These are phyloP conservation scores for Bathynomus jamesi DNA, from an alignment of 1,140 invertebrate genomes.

Conservation along the genomic window DNA sequence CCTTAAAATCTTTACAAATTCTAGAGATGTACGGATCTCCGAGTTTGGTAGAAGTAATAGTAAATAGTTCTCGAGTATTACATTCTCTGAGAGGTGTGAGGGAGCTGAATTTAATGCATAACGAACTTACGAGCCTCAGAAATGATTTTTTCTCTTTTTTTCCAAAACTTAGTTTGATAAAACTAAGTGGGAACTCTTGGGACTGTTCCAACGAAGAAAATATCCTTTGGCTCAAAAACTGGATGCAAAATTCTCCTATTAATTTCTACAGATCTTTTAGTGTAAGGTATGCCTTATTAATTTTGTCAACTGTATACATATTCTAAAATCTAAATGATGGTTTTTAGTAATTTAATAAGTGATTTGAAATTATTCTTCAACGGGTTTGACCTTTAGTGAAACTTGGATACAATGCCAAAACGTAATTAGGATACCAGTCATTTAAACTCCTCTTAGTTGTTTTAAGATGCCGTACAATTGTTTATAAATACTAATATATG, in stretches of 20 bases:
- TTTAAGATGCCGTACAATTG: too few relatives aligned
- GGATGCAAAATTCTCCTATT: conserved; percentile 41
- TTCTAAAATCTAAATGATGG: too few relatives aligned
- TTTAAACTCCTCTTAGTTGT: too few relatives aligned
- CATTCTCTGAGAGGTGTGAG: conserved; percentile 52
- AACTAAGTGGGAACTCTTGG: conserved; percentile 46
- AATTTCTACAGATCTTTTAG: conserved; percentile 40
- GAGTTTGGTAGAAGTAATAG: conserved; percentile 43
- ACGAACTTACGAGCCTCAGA: conserved; percentile 55
- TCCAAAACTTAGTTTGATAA: conserved; percentile 51
- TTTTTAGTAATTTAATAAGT: too few relatives aligned
- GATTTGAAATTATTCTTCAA: too few relatives aligned
- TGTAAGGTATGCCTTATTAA: too few relatives aligned
- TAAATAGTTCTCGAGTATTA: conserved; percentile 41
- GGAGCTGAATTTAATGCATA: conserved; percentile 59
- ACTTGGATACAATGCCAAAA: too few relatives aligned
- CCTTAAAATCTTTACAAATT: conserved; percentile 57
- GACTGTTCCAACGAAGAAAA: conserved; percentile 41
- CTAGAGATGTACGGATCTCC: conserved; percentile 67
- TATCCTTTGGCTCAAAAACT: conserved; percentile 44
- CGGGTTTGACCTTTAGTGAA: too few relatives aligned
- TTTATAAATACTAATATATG: background rate
- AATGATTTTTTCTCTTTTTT: conserved; percentile 60
- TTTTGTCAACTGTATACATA: too few relatives aligned
- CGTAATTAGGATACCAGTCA: too few relatives aligned